Conservation (phyloP, 2,797 vertebrate species). For the Ptychobarbus kaznakovi region DNA sequence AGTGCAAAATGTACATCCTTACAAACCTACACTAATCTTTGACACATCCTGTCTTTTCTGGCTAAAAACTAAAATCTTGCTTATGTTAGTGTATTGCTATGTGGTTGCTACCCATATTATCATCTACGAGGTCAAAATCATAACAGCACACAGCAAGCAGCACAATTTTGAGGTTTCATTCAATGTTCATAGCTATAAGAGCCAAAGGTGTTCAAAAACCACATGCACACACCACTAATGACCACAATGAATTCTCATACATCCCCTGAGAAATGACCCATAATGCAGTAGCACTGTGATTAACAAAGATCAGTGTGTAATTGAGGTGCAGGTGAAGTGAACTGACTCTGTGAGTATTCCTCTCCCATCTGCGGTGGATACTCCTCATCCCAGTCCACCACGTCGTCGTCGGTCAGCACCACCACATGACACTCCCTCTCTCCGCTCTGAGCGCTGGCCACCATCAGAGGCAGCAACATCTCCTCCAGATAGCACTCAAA, state of each 20-base stretch:
- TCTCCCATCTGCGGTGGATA: slow-evolving; percentile 99
- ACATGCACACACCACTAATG: not conserved
- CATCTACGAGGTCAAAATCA: not conserved
- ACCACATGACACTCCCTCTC: slow-evolving; percentile 98
- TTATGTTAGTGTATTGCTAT: not conserved
- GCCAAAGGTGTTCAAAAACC: not conserved
- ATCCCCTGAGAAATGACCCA: not conserved
- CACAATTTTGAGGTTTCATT: not conserved
- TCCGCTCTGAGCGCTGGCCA: slow-evolving; percentile 94
- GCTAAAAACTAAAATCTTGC: not conserved
- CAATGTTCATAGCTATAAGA: not conserved
- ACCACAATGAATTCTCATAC: slow-evolving; percentile 13
- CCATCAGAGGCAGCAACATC: slow-evolving; percentile 98
- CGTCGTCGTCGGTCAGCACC: slow-evolving; percentile 96
- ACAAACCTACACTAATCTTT: not conserved
- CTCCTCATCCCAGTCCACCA: slow-evolving; percentile 98
- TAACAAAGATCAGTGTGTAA: not conserved
- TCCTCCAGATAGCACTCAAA: slow-evolving; percentile 98
- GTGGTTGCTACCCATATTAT: not conserved
- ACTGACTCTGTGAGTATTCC: slow-evolving; percentile 96
- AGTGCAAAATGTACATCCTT: not conserved
- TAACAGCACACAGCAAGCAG: not conserved
- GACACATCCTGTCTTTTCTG: not conserved
- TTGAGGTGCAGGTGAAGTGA: not conserved
- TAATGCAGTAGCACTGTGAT: not conserved